Evolutionary conservation across 2,113 vertebrate species (phyloP).

Genomic region (Prinia subflava): DNA sequence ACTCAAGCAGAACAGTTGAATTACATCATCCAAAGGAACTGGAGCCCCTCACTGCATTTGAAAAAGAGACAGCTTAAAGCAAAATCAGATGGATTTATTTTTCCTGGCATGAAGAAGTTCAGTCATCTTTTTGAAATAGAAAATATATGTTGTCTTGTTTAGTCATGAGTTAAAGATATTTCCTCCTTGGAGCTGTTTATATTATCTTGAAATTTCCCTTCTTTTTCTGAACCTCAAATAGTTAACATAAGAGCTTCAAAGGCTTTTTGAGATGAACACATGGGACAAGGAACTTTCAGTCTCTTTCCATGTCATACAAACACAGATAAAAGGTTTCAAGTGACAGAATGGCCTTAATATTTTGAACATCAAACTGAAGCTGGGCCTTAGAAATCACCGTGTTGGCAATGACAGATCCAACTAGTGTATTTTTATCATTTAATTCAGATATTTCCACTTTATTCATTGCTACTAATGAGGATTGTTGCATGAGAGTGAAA

Average conservation of each 20-base stretch:
- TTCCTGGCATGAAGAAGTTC: constrained; percentile 25
- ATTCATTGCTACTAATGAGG: neutral
- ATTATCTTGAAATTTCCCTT: constrained; percentile 16
- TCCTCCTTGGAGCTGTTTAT: constrained; percentile 24
- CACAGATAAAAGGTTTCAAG: neutral
- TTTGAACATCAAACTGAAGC: neutral
- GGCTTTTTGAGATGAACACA: neutral
- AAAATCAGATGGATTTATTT: constrained; percentile 60
- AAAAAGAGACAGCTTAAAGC: constrained; percentile 44
- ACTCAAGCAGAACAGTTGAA: constrained; percentile 42
- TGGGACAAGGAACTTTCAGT: neutral
- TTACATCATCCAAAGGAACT: constrained; percentile 47
- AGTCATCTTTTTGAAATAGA: constrained; percentile 45
- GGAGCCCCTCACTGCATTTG: constrained; percentile 5
- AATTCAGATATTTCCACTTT: neutral
- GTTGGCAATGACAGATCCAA: neutral
- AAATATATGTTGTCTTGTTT: constrained; percentile 32
- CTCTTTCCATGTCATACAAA: neutral
- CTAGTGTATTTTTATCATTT: neutral
- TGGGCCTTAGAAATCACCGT: neutral
- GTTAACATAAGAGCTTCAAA: constrained; percentile 37
- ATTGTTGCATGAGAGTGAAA: neutral
- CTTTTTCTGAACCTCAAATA: constrained; percentile 26
- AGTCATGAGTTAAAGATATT: constrained; percentile 26
- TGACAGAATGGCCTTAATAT: neutral